Base-by-base conservation (phyloP, 2,888 invertebrate species). In the Parochlus steinenii region DNA sequence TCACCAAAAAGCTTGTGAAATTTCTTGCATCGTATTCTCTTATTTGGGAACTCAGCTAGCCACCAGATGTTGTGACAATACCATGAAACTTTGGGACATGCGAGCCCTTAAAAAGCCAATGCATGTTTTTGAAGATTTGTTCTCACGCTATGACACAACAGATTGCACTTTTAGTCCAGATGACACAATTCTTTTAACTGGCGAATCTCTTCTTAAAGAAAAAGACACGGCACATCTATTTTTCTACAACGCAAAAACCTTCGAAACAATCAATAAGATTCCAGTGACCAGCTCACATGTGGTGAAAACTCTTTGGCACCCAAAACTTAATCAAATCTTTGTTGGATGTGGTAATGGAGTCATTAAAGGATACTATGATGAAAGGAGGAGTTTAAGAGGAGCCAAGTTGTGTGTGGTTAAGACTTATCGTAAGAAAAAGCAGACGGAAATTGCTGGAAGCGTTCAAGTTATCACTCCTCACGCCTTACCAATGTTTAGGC, bases 381-480 rank as follows among this genome's bases (percentile, higher is more conserved):
- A 81, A 2, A 73, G 76, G 38, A 69, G 73, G 27, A 93, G 92
- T 50, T 65, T 85, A 38, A 67, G 92, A 4, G 97, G 97, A 0
- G 93, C 93, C 0, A 83, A 87, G 48, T 56, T 92, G 2, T 93
- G 92, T 50, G 81, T 82, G 4, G 73, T 79, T 0, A 90, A 89
- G 54, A 70, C 71, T 0, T 73, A 77, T 44, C 69, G 79, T 34
- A 85, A 80, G 52, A 72, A 74, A 17, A 78, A 81, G 44, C 76
- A 82, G 4, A 71, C 81, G 1, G 92, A 93, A 56, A 76, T 90
- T 37, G 73, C 92, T 34, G 79, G 86, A 33, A 77, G 82, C 0
- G 83, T 89, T 44, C 87, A 93, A 52, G 87, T 97, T 26, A 89
- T 98, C 7, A 93, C 97, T 0, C 97, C 93, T 0, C 89, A 95